These are phyloP conservation scores for Athalia cordata DNA, from an alignment of 2,888 invertebrate species.

Conservation along the genomic window DNA sequence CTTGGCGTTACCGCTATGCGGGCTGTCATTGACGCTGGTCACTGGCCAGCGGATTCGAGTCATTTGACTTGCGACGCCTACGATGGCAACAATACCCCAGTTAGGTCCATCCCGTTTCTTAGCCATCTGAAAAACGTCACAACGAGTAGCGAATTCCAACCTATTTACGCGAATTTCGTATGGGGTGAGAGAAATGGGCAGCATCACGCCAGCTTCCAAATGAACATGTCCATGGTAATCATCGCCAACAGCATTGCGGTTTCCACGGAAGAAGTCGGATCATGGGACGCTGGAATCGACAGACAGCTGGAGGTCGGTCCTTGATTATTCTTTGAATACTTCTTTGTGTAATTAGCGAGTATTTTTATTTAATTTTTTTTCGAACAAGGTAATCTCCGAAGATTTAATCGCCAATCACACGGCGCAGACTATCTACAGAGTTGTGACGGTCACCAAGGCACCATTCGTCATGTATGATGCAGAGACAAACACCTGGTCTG, in stretches of 20 bases:
- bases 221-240: conserved; percentile 73
- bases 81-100: conserved; percentile 85
- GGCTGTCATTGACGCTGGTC: conserved; percentile 75
- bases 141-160: conserved; percentile 52
- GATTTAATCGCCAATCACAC: conserved; percentile 81
- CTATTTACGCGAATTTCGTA: conserved; percentile 62
- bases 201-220: conserved; percentile 62
- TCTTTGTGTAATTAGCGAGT: not conserved
- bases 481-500: conserved; percentile 75
- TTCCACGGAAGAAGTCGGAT: conserved; percentile 82
- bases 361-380: conserved; percentile 1
- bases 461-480: conserved; percentile 88
- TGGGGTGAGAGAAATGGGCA: conserved; percentile 66
- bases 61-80: conserved; percentile 88
- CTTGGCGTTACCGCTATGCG: conserved; percentile 66
- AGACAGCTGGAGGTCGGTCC: conserved; percentile 76
- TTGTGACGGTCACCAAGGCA: conserved; percentile 90
- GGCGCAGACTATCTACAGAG: conserved; percentile 89
- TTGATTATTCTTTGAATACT: not conserved
- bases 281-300: conserved; percentile 86
- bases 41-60: conserved; percentile 82
- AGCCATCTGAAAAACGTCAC: conserved; percentile 53
- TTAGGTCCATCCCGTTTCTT: conserved; percentile 81
- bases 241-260: conserved; percentile 85
- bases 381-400: conserved; percentile 54